Conservation (phyloP, 2,797 vertebrate genomes). For the Dryobates pubescens region DNA sequence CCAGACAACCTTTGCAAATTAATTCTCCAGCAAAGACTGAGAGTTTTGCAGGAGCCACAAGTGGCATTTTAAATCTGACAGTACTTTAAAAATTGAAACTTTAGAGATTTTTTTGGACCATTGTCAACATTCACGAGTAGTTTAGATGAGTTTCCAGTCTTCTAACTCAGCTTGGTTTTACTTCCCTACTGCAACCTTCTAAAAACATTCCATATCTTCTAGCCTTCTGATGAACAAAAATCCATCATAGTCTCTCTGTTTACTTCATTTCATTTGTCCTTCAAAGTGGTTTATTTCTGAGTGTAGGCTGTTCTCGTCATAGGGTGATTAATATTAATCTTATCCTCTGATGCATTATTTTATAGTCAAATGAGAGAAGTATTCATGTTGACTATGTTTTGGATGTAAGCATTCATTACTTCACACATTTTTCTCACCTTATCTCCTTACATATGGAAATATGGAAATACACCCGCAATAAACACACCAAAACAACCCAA, state of each 20-base stretch:
- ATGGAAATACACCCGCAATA: neutral
- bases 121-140: neutral
- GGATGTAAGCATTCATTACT: neutral
- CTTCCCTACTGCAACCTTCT: neutral
- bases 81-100: neutral
- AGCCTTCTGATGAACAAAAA: neutral
- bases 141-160: neutral
- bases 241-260: neutral
- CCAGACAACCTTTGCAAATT: neutral
- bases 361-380: neutral
- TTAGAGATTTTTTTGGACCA: neutral
- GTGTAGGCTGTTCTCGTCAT: neutral
- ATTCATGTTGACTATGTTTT: slow-evolving; percentile 2
- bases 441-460: neutral
- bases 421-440: neutral
- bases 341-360: neutral
- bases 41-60: neutral
- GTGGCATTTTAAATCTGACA: neutral
- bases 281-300: slow-evolving; percentile 36
- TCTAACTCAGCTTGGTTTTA: neutral
- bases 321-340: slow-evolving; percentile 31
- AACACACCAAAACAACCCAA: neutral
- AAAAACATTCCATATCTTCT: neutral
- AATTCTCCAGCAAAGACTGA: neutral
- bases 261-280: neutral